Evolutionary conservation across 2,888 invertebrate species (phyloP).

Genomic region (Cataglyphis altisquamis): DNA sequence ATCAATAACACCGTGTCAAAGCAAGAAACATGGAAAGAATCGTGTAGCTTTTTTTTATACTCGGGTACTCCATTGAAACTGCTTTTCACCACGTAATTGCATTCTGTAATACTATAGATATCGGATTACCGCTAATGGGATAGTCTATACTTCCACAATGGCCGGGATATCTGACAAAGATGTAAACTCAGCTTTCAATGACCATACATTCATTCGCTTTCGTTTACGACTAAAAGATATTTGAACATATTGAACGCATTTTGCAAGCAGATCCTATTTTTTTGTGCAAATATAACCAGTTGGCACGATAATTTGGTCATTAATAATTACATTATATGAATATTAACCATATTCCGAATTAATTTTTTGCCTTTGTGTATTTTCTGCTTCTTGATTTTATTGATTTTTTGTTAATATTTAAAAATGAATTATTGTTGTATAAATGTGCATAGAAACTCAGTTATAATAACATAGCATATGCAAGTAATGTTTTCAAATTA

Average conservation of each 20-base stretch:
- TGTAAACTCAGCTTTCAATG: conserved; percentile 5
- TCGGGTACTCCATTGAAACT: conserved; percentile 7
- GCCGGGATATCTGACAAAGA: neutral
- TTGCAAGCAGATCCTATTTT: neutral
- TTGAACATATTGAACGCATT: conserved; percentile 18
- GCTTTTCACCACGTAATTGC: conserved; percentile 24
- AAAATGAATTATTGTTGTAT: no score
- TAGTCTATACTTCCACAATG: conserved; percentile 10
- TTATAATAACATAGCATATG: no score
- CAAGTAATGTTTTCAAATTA: no score
- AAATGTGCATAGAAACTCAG: no score
- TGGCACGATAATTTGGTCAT: neutral
- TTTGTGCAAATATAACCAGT: conserved; percentile 4
- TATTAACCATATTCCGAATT: neutral
- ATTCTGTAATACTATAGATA: conserved; percentile 1
- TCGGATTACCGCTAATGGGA: conserved; percentile 39
- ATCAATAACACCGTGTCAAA: neutral
- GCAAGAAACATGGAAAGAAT: neutral
- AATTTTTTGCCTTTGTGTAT: neutral
- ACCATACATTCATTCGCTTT: conserved; percentile 14
- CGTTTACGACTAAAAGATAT: conserved; percentile 50
- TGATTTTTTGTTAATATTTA: no score
- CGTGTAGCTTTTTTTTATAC: neutral
- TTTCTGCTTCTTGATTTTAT: no score
- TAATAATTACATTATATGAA: neutral